phyloP scores from a whole-genome alignment of 2,113 vertebrate species.

The Thinocorus orbignyianus region DNA sequence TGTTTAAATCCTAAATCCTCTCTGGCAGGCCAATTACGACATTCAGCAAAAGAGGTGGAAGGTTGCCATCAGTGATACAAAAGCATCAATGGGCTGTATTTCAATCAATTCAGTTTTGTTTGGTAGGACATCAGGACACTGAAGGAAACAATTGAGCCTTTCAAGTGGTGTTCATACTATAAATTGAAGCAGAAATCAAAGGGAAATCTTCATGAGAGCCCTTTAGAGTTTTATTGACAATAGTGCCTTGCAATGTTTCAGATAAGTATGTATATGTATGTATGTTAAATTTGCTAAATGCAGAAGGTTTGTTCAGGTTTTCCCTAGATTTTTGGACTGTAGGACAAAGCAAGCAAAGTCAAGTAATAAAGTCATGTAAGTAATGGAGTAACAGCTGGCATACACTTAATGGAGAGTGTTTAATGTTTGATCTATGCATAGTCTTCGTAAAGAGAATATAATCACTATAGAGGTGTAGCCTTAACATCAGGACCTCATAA shows the following conservation, averaged over 20 bases:
- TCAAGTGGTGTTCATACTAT: conserved; percentile 33
- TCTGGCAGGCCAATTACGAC: conserved; percentile 72
- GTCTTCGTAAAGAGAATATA: neutral
- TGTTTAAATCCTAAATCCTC: conserved; percentile 76
- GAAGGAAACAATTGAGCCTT: conserved; percentile 68
- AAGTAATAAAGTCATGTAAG: neutral
- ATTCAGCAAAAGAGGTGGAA: conserved; percentile 70
- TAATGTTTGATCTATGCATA: neutral
- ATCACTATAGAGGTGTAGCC: fast-evolving
- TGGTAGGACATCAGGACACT: conserved; percentile 50
- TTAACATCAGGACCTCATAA: neutral
- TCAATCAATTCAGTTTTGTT: conserved; percentile 69
- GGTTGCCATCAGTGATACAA: conserved; percentile 73
- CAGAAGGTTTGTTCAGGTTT: neutral
- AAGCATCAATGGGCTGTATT: conserved; percentile 71
- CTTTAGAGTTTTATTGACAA: neutral
- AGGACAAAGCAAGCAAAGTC: neutral
- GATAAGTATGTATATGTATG: neutral
- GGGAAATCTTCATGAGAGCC: neutral
- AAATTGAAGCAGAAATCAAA: conserved; percentile 57
- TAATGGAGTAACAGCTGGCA: neutral
- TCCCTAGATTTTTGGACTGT: neutral
- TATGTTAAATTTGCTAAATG: neutral
- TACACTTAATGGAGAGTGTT: neutral
- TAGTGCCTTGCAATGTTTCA: neutral